Evolutionary conservation across 2,888 invertebrate species (phyloP).

Genomic region (Phortica magna): DNA sequence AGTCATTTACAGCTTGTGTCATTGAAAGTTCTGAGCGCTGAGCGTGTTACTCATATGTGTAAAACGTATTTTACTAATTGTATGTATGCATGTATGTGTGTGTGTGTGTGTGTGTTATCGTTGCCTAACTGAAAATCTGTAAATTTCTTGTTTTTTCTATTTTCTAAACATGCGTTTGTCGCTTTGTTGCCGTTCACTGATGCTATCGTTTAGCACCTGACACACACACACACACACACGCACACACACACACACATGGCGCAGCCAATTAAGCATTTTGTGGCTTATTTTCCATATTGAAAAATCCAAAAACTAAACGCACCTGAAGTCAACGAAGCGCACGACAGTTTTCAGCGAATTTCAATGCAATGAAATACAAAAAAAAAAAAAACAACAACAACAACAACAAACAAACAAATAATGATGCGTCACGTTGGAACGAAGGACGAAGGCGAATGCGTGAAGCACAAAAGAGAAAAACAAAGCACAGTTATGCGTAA

Average conservation of each 20-base stretch:
- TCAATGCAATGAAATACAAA: neutral
- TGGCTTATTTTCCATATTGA: slow-evolving; percentile 52
- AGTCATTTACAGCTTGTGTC: neutral
- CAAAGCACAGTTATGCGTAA: slow-evolving; percentile 17
- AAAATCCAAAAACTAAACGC: neutral
- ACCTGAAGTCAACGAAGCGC: slow-evolving; percentile 25
- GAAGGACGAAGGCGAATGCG: neutral
- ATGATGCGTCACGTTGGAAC: neutral
- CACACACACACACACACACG: slow-evolving; percentile 60
- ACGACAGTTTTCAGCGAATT: neutral
- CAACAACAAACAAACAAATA: too few relatives aligned
- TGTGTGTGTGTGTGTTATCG: slow-evolving; percentile 41
- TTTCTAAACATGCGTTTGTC: neutral
- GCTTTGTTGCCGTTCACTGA: slow-evolving; percentile 55
- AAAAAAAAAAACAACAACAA: neutral
- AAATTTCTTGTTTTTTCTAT: slow-evolving; percentile 62
- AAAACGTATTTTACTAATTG: slow-evolving; percentile 23
- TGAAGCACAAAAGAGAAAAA: neutral
- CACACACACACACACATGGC: slow-evolving; percentile 50
- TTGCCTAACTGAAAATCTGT: slow-evolving; percentile 67
- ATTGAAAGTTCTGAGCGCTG: neutral
- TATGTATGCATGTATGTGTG: neutral
- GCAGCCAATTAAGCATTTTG: neutral
- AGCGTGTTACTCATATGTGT: slow-evolving; percentile 7
- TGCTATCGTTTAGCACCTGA: slow-evolving; percentile 74